phyloP scores from a whole-genome alignment of 2,888 invertebrate genomes.

The Troglohyphantes excavatus region DNA sequence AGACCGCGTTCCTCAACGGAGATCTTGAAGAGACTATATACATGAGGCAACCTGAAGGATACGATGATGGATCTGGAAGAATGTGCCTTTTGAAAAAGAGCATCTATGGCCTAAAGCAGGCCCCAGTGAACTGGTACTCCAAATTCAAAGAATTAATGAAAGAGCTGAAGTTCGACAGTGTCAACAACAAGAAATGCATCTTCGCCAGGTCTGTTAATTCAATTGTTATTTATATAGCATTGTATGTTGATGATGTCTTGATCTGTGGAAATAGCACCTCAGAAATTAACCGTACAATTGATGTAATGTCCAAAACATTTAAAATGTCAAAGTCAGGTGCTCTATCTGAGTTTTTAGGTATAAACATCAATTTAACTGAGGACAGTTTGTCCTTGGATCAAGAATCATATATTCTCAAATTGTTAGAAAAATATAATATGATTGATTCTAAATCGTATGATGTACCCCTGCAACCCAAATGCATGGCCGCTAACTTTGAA shows the following conservation, averaged over 20 bases:
- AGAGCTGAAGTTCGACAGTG: too few relatives aligned
- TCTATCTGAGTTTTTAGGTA: background rate
- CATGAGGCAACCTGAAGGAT: too few relatives aligned
- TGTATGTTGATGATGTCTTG: constrained; percentile 1
- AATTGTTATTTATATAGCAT: background rate
- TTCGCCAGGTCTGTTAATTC: too few relatives aligned
- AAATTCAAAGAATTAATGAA: too few relatives aligned
- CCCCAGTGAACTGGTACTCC: too few relatives aligned
- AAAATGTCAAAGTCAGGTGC: background rate
- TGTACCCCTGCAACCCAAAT: background rate
- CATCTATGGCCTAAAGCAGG: too few relatives aligned
- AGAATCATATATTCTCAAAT: background rate
- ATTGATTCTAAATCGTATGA: background rate
- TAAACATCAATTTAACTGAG: background rate
- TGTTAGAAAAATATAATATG: constrained; percentile 6
- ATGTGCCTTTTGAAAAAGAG: too few relatives aligned
- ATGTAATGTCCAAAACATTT: background rate
- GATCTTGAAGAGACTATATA: too few relatives aligned
- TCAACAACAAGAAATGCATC: too few relatives aligned
- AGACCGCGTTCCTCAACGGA: too few relatives aligned
- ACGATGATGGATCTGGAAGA: too few relatives aligned
- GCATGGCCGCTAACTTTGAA: background rate
- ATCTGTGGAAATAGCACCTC: background rate
- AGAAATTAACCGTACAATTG: background rate
- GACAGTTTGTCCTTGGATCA: background rate